Conservation (phyloP, 2,888 invertebrate genomes). For the Chydorus sphaericus region DNA sequence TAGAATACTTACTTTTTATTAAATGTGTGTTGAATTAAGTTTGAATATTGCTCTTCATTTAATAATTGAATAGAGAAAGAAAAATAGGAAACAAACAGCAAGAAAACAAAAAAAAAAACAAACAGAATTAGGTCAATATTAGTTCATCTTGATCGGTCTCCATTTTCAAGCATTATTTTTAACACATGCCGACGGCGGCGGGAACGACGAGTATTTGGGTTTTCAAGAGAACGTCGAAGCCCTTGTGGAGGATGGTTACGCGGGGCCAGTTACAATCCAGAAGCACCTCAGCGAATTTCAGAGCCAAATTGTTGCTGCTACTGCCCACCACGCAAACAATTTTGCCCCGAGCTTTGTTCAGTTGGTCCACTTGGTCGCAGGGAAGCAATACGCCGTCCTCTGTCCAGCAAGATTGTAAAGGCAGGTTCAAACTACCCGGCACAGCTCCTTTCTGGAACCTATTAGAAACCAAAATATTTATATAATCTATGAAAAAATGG, state of each 20-base stretch:
- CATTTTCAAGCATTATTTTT: too few relatives aligned
- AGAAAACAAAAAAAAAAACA: too few relatives aligned
- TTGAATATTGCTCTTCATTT: too few relatives aligned
- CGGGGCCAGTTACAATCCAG: conserved; percentile 58
- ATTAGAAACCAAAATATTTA: background rate
- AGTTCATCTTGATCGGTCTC: too few relatives aligned
- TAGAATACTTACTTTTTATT: too few relatives aligned
- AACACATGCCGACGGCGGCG: conserved; percentile 20
- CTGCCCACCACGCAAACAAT: conserved; percentile 11
- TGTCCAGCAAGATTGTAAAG: conserved; percentile 42
- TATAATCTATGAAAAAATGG: conserved; percentile 13
- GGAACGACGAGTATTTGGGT: conserved; percentile 34
- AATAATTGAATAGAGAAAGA: too few relatives aligned
- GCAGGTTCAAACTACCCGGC: conserved; percentile 71
- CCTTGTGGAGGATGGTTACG: conserved; percentile 76
- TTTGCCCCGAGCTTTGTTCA: conserved; percentile 5
- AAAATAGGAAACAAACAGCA: too few relatives aligned
- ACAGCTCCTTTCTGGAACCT: conserved; percentile 67
- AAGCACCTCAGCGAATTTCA: conserved; percentile 72
- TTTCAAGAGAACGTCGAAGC: conserved; percentile 54
- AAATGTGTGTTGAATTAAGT: too few relatives aligned
- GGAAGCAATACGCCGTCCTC: background rate
- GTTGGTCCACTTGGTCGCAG: conserved; percentile 1
- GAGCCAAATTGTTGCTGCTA: conserved; percentile 19
- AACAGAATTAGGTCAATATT: too few relatives aligned